phyloP scores from a whole-genome alignment of 2,113 vertebrate genomes.

The Gallinago jamesoni region DNA sequence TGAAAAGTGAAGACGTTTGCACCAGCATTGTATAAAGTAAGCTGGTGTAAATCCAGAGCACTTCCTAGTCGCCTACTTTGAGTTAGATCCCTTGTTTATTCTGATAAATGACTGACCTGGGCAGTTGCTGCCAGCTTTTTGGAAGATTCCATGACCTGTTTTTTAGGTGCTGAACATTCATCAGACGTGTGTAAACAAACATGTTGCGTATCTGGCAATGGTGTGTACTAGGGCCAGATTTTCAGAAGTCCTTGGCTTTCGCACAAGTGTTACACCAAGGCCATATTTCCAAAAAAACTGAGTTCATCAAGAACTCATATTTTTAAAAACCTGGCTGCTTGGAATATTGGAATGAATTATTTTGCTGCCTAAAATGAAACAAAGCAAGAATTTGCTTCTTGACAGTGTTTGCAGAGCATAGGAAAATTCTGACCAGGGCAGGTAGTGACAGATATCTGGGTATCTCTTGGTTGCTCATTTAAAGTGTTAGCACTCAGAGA shows the following conservation, averaged over 20 bases:
- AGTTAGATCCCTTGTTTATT: not conserved
- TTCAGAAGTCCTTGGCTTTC: not conserved
- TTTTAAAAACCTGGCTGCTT: not conserved
- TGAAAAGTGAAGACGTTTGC: not conserved
- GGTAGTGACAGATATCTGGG: not conserved
- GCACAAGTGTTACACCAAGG: not conserved
- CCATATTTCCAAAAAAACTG: not conserved
- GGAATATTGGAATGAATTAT: not conserved
- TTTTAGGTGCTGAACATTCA: not conserved
- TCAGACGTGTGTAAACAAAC: not conserved
- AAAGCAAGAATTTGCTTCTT: not conserved
- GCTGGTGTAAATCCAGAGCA: not conserved
- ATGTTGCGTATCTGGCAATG: not conserved
- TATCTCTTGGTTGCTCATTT: not conserved
- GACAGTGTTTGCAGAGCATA: not conserved
- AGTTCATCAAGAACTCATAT: not conserved
- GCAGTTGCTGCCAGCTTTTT: not conserved
- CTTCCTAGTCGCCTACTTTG: not conserved
- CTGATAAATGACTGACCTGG: not conserved
- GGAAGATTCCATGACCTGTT: not conserved
- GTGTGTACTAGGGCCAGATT: not conserved
- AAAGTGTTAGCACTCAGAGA: not conserved
- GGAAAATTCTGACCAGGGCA: not conserved
- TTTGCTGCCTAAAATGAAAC: not conserved
- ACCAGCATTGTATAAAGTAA: not conserved